A percentile compares a stretch with the other conserved stretches of the same genome.
These are phyloP conservation scores for Pocillopora damicornis DNA, from an alignment of 64 coral and sea anemone genomes.

Conservation along the genomic window DNA sequence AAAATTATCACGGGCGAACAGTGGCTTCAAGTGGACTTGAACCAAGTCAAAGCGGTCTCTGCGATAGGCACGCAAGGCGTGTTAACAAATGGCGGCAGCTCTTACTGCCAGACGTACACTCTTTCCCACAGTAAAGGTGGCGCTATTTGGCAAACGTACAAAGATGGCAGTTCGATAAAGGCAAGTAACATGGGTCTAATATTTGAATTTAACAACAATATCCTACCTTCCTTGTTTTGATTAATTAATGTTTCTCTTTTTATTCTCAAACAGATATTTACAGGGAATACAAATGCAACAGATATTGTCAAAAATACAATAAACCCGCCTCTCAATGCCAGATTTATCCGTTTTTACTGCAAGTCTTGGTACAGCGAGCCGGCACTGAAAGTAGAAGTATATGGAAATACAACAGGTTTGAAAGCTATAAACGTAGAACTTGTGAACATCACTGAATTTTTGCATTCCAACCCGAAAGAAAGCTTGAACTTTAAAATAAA, in stretches of 20 bases:
- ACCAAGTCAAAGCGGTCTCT: conserved; percentile 1
- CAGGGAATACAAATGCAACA: conserved; percentile 3
- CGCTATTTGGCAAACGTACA: neutral
- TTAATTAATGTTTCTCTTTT: neutral
- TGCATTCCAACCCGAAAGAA: no score
- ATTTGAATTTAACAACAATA: neutral
- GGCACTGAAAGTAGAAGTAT: conserved; percentile 9
- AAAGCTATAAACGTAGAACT: neutral
- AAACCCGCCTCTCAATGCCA: neutral
- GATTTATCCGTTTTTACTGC: conserved; percentile 21
- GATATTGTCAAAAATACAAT: conserved; percentile 7
- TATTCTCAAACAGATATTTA: conserved; percentile 1
- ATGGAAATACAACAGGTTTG: conserved; percentile 9
- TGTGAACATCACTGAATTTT: no score
- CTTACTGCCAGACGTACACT: conserved; percentile 29
- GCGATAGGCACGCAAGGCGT: conserved; percentile 25
- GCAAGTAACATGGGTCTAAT: neutral
- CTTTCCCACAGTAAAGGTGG: conserved; percentile 45
- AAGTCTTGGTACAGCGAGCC: conserved; percentile 26
- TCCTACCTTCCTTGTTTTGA: neutral
- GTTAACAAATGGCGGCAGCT: neutral
- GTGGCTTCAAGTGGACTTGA: conserved; percentile 41
- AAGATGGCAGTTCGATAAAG: conserved; percentile 4
- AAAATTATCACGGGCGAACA: neutral
- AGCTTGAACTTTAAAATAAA: no score